Base-by-base conservation (phyloP, 2,113 vertebrate species). In the Oplegnathus fasciatus region DNA sequence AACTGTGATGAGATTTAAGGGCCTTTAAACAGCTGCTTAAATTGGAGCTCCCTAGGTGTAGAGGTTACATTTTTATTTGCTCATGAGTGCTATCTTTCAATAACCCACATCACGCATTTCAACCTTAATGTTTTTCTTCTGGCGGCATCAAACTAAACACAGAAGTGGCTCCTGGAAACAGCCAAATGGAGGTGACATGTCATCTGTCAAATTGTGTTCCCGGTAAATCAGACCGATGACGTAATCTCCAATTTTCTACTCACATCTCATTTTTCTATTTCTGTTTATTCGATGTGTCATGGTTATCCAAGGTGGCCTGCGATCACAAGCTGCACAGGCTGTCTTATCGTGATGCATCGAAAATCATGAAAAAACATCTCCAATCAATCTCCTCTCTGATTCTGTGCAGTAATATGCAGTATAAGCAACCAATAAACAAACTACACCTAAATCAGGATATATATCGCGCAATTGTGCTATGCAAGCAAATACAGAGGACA, bases 401-500 rank as follows among this genome's bases (percentile, higher is more conserved):
- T 24, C 61, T 57, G 57, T 64, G n/a, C n/a, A n/a, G n/a, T n/a
- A 80, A 54, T 6, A 44, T 24, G 55, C 37, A 71, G 37, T 40
- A 58, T 74, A 26, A 62, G n/a, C 75, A 76, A 78, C 34, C 84
- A 74, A 54, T 20, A 69, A 76, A 73, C 32, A 50, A 70, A 72
- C 13, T 14, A 22, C 17, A 74, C 4, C 0, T 62, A 75, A 77
- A 69, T 61, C 28, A 54, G 26, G 52, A 50, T 61, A 13, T 61
- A 13, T 9, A 70, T 40, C n/a, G 48, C 2, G 5, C 10, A 54
- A 9, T 67, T 78, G 37, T 82, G 84, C 82, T 24, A 75, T 0
- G 15, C 42, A 62, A 85, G 76, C 78, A 80, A 83, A 90, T 61
- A 69, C 69, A 71, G 81, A 80, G 85, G 78, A 42, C 82, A 85